Evolutionary conservation across 2,888 invertebrate species (phyloP).

Genomic region (Athrips mouffetella): DNA sequence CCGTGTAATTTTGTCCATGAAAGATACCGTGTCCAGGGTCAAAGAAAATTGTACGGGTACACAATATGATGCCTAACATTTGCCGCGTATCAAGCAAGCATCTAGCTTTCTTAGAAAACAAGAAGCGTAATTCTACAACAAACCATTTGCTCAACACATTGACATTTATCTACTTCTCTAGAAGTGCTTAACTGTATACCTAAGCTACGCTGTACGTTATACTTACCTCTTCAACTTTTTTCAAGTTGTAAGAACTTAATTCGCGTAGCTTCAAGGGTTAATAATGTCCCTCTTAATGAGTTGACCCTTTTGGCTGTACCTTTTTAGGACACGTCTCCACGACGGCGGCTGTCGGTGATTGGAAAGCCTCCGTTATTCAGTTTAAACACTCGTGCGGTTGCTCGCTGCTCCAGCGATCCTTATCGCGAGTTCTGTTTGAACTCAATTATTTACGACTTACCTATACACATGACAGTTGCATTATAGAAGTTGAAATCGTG

Average conservation of each 20-base stretch:
- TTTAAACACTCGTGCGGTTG: slow-evolving; percentile 37
- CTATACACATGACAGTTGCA: slow-evolving; percentile 46
- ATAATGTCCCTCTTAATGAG: slow-evolving; percentile 10
- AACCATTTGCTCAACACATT: slow-evolving; percentile 37
- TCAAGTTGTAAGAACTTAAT: background rate
- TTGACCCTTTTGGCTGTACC: slow-evolving; percentile 10
- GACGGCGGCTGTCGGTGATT: slow-evolving; percentile 34
- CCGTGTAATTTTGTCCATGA: slow-evolving; percentile 65
- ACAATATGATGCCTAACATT: slow-evolving; percentile 55
- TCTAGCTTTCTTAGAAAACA: slow-evolving; percentile 61
- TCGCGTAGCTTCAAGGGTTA: background rate
- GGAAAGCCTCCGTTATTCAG: slow-evolving; percentile 31
- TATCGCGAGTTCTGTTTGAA: slow-evolving; percentile 53
- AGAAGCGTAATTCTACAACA: slow-evolving; percentile 36
- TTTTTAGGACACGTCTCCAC: slow-evolving; percentile 12
- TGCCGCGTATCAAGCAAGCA: slow-evolving; percentile 52
- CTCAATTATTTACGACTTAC: slow-evolving; percentile 53
- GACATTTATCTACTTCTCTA: slow-evolving; percentile 28
- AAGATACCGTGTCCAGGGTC: slow-evolving; percentile 61
- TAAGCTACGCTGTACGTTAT: too few species aligned
- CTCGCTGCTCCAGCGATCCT: slow-evolving; percentile 45
- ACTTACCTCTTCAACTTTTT: too few species aligned
- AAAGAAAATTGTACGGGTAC: slow-evolving; percentile 62
- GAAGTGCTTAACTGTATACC: background rate
- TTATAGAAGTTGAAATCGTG: slow-evolving; percentile 40